Evolutionary conservation across 2,797 vertebrate species (phyloP).

Genomic region (Acanthurus tractus): DNA sequence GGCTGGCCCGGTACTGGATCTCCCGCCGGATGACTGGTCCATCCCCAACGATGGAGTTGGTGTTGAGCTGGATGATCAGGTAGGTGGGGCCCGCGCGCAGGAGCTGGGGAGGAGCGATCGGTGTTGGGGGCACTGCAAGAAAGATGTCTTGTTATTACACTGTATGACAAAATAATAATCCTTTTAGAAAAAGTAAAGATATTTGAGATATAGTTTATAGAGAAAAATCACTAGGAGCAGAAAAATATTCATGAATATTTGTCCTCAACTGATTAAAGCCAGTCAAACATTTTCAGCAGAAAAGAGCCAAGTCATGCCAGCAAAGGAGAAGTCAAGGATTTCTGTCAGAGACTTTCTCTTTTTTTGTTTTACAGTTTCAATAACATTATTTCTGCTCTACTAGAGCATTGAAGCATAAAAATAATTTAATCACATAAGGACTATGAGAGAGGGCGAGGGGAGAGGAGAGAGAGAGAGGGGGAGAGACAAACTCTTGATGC

Average conservation of each 20-base stretch:
- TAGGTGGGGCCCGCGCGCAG: constrained; percentile 94
- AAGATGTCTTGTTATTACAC: constrained; percentile 4
- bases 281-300: constrained; percentile 18
- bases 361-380: constrained; percentile 59
- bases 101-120: constrained; percentile 94
- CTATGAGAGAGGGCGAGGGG: constrained; percentile 11
- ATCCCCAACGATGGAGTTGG: constrained; percentile 94
- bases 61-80: constrained; percentile 97
- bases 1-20: constrained; percentile 95
- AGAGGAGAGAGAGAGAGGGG: constrained; percentile 25
- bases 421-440: constrained; percentile 66
- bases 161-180: not conserved
- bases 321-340: constrained; percentile 58
- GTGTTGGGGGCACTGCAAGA: constrained; percentile 91
- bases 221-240: not conserved
- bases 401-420: constrained; percentile 58
- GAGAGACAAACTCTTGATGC: constrained; percentile 42
- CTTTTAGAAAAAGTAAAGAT: not conserved
- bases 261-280: constrained; percentile 13
- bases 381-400: constrained; percentile 65
- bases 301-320: constrained; percentile 11
- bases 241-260: not conserved
- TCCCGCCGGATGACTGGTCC: constrained; percentile 96
- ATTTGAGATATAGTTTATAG: not conserved
- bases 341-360: constrained; percentile 33